Evolutionary conservation across 1,140 invertebrate species (phyloP).

Genomic region (Papilio helenus): DNA sequence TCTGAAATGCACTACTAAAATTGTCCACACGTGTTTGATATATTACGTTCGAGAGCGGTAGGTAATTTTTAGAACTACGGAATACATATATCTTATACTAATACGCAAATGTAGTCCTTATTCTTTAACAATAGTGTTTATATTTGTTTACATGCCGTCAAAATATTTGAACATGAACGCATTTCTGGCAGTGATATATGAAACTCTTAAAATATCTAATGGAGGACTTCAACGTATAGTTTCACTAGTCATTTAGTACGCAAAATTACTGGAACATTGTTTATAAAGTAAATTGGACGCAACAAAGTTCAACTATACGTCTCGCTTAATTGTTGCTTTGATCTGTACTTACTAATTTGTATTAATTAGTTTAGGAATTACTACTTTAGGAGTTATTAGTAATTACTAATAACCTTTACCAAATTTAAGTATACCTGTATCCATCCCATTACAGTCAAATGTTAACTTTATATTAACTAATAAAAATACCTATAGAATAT

Average conservation of each 20-base stretch:
- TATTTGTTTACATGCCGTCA: background rate
- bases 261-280: constrained; percentile 20
- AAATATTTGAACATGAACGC: constrained; percentile 12
- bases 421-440: no score
- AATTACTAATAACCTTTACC: no score
- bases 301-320: background rate
- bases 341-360: background rate
- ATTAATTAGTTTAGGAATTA: no score
- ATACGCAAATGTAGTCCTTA: constrained; percentile 14
- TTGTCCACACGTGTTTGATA: constrained; percentile 40
- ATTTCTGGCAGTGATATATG: constrained; percentile 33
- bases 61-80: constrained; percentile 35
- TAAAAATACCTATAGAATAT: background rate
- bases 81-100: background rate
- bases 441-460: no score
- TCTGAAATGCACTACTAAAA: constrained; percentile 37
- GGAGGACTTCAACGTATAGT: constrained; percentile 25
- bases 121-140: background rate
- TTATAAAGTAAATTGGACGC: background rate
- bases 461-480: no score
- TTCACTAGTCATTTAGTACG: constrained; percentile 19
- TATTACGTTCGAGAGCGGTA: constrained; percentile 25
- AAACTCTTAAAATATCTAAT: constrained; percentile 39
- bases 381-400: no score
- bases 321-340: background rate